Base-by-base conservation (phyloP, 1,140 invertebrate genomes). In the Choristoneura fumiferana region DNA sequence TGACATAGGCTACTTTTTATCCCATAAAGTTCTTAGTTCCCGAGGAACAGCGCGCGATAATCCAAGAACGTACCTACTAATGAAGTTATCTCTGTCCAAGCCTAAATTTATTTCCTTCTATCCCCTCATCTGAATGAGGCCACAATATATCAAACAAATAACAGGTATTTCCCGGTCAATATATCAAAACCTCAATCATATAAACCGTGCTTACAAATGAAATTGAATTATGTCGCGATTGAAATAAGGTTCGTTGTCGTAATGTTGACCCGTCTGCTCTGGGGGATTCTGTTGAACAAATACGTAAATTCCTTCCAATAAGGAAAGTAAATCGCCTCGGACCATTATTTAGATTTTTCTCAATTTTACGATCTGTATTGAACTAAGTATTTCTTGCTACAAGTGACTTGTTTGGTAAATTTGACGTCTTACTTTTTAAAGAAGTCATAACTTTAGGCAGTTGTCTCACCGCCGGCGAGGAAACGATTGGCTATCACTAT, bases 271-370 rank as follows among this genome's bases (percentile, higher is more conserved):
- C n/a, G 43, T 22, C 1, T 49, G 43, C 10, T 10, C 18, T 18
- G 8, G 40, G 43, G 18, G 43, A 29, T 29, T 49, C 22, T 17
- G 22, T n/a, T 49, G n/a, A 49, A 49, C 43, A 49, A 49, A 49
- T 49, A 49, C 43, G 17, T 17, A 22, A 45, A 45, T 45, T 22
- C 40, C 17, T 18, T 45, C 17, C 15, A 22, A 39, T 15, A 45
- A n/a, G 6, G 40, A n/a, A 18, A 45, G 17, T 45, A 22, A 45
- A 45, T 45, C 40, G 17, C 15, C 6, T 45, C 15, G 40, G 4
- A 22, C 22, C 9, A 33, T 49, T 29, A 49, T 29, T 49, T 49
- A 29, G 43, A 49, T 49, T 49, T 49, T 49, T 29, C 18, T n/a
- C 2, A 29, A 2, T 29, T 49, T 29, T 4, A 29, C 17, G 17